These are phyloP conservation scores for Morone chrysops DNA, from an alignment of 2,113 vertebrate genomes.

Conservation along the genomic window DNA sequence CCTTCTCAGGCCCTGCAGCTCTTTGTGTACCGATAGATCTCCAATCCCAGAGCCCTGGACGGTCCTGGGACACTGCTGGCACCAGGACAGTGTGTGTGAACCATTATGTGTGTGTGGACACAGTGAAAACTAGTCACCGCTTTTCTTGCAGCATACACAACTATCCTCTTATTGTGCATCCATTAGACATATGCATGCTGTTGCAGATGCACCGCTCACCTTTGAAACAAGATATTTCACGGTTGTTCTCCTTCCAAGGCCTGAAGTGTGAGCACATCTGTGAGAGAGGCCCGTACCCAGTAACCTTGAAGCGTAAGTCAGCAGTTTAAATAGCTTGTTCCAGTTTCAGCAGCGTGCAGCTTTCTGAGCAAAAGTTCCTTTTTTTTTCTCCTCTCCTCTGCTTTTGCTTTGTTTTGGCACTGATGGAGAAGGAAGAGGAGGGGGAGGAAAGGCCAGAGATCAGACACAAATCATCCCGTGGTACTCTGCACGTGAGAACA, in stretches of 20 bases:
- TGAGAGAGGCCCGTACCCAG: constrained; percentile 47
- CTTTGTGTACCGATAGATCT: constrained; percentile 39
- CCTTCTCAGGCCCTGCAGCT: constrained; percentile 54
- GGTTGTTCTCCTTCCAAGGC: constrained; percentile 24
- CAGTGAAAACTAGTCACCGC: constrained; percentile 22
- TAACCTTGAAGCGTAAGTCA: constrained; percentile 56
- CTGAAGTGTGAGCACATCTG: constrained; percentile 45
- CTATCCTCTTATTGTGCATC: not conserved
- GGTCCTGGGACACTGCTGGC: constrained; percentile 23
- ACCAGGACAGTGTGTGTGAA: constrained; percentile 31
- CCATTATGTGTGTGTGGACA: constrained; percentile 1
- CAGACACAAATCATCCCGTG: constrained; percentile 76
- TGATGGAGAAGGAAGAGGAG: constrained; percentile 33
- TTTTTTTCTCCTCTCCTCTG: constrained; percentile 10
- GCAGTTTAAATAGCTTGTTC: constrained; percentile 64
- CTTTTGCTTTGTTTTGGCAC: constrained; percentile 74
- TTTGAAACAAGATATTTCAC: constrained; percentile 37
- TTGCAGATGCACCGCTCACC: constrained; percentile 7
- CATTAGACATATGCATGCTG: constrained; percentile 4
- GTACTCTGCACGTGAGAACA: constrained; percentile 66
- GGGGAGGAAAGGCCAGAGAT: constrained; percentile 65
- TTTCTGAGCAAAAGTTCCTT: constrained; percentile 60
- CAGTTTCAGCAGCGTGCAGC: constrained; percentile 58
- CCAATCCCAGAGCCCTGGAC: constrained; percentile 6
- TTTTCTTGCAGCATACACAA: constrained; percentile 3